These are phyloP conservation scores for Dendrophyllia cribrosa DNA, from an alignment of 64 coral and sea anemone species.

Conservation along the genomic window DNA sequence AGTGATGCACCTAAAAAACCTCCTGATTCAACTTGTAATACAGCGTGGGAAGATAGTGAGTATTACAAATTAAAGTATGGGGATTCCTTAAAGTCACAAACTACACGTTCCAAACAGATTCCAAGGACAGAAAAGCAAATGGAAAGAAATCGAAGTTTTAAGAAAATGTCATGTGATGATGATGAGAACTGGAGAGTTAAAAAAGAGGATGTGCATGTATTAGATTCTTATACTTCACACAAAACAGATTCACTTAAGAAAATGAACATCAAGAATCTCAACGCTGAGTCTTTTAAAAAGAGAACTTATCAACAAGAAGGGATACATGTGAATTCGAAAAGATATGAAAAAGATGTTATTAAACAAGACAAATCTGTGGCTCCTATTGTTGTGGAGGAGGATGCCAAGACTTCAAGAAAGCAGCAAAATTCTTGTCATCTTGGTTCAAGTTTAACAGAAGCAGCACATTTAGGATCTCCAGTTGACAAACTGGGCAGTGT, in stretches of 20 bases:
- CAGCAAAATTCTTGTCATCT: not conserved
- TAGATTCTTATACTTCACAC: not conserved
- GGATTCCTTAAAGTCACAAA: not conserved
- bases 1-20: not conserved
- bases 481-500: not conserved
- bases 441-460: not conserved
- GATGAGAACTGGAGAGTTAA: slow-evolving; percentile 46
- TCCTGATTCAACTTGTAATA: not conserved
- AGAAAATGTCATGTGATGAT: not conserved
- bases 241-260: not conserved
- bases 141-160: not conserved
- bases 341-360: not conserved
- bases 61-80: slow-evolving; percentile 9
- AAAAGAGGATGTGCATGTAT: not conserved
- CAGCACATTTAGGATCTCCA: not conserved
- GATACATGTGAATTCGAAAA: not conserved
- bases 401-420: not conserved
- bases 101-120: not conserved
- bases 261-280: not conserved
- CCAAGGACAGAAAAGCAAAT: not conserved
- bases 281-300: not conserved
- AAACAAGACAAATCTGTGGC: not conserved
- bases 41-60: not conserved
- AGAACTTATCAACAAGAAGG: not conserved
- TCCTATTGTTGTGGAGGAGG: not conserved